Base-by-base conservation (phyloP, 2,888 invertebrate species). In the Xestia ashworthii region DNA sequence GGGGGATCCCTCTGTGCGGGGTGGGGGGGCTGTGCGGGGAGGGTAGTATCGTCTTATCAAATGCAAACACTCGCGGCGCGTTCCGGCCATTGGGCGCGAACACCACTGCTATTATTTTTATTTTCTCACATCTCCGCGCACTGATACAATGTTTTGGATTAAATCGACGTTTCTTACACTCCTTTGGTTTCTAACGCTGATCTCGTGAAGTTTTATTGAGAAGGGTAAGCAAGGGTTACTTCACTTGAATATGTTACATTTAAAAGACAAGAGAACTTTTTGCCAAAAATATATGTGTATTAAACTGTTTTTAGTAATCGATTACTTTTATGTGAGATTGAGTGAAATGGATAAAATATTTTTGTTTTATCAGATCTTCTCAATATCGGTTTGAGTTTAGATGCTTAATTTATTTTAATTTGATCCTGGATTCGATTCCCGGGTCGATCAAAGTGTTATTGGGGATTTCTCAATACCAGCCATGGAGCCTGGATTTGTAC, bases 21-120 rank as follows among this genome's bases (percentile, higher is more conserved):
- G 85, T 85, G 87, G 68, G 41, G 11, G 6, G 22, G 64, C 14
- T 3, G 60, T 38, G 60, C 32, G 60, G 78, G 85, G 82, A 83
- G 83, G 79, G 87, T 77, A 74, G 86, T 86, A 87, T 91, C 89
- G 88, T 87, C 96, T 96, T 96, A 96, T 96, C 96, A 95, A 95
- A 94, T 93, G 94, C 94, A 94, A 95, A 96, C 96, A 96, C 96
- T 95, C 95, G 93, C 91, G 90, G 88, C 88, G 88, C 93, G 94
- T 95, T 95, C 94, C 95, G 94, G 93, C 94, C 95, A 95, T 95
- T 96, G 96, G 91, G 94, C 94, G 93, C 92, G 89, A 89, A 93
- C 91, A 87, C 91, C 91, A 87, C 91, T 89, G 89, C 93, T 93
- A 94, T 95, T 95, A 95, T 95, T 95, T 95, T 95, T 94, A 95